Conservation (phyloP, 2,888 invertebrate genomes). For the Steinernema scapterisci region DNA sequence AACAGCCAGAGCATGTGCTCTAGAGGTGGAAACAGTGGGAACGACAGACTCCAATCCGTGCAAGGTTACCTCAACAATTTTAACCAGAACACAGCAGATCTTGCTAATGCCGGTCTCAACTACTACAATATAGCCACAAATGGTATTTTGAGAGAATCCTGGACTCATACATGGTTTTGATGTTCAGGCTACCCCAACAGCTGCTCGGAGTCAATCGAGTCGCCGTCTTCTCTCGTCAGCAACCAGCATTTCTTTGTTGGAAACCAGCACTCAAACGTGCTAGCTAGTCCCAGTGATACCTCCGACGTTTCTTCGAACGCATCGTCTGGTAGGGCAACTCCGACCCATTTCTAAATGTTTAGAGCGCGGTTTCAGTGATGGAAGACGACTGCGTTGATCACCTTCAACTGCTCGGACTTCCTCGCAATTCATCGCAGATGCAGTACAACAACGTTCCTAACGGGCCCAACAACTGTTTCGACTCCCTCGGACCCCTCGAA, state of each 20-base stretch:
- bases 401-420: conserved; percentile 11
- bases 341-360: not conserved
- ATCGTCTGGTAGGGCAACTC: conserved; percentile 36
- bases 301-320: conserved; percentile 44
- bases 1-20: conserved; percentile 6
- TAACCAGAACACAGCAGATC: not conserved
- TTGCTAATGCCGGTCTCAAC: not conserved
- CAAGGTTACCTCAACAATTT: conserved; percentile 30
- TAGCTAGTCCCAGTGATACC: conserved; percentile 40
- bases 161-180: too few species aligned
- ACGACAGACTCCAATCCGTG: not conserved
- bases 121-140: conserved; percentile 14
- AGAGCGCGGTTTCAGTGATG: conserved; percentile 28
- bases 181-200: conserved; percentile 3
- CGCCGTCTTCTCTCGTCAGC: not conserved
- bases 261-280: conserved; percentile 28
- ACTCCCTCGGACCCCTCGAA: not conserved
- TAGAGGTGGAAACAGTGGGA: not conserved
- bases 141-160: too few species aligned
- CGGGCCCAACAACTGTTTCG: not conserved
- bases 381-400: conserved; percentile 37
- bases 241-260: conserved; percentile 34
- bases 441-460: conserved; percentile 14
- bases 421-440: conserved; percentile 22
- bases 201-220: conserved; percentile 5